phyloP scores from a whole-genome alignment of 2,113 vertebrate species.

The Vanacampus margaritifer region DNA sequence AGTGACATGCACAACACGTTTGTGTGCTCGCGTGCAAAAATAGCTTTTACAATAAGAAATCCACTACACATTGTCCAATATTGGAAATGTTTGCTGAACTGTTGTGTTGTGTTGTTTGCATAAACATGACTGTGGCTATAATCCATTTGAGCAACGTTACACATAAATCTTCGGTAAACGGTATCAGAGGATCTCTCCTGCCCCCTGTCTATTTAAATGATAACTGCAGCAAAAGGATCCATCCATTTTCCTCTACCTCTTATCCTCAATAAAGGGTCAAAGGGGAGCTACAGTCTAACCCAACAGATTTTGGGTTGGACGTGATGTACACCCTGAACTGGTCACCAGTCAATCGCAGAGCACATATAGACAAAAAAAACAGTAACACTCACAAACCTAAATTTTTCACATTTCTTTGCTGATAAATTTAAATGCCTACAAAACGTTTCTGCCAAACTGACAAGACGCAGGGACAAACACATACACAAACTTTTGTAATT shows the following conservation, averaged over 20 bases:
- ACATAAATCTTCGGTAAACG: background rate
- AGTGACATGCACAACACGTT: constrained; percentile 4
- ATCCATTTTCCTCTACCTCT: background rate
- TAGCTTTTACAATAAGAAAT: constrained; percentile 7
- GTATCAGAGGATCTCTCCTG: constrained; percentile 40
- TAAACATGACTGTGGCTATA: background rate
- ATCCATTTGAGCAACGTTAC: constrained; percentile 10
- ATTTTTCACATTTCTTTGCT: background rate
- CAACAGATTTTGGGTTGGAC: too few species aligned
- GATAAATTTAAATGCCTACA: too few species aligned
- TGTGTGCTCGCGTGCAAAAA: background rate
- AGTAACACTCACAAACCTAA: background rate
- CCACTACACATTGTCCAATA: background rate
- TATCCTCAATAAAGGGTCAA: too few species aligned
- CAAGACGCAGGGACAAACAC: too few species aligned
- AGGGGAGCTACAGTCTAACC: too few species aligned
- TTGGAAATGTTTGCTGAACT: constrained; percentile 3
- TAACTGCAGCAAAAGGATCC: constrained; percentile 1
- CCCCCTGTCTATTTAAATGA: constrained; percentile 47
- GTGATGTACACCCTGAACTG: too few species aligned
- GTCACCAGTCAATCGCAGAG: too few species aligned
- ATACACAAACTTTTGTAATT: too few species aligned
- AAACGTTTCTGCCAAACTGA: too few species aligned
- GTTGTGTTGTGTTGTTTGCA: constrained; percentile 2
- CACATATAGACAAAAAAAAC: too few species aligned